Conservation (phyloP, 2,888 invertebrate genomes). For the Coelogynopora nodosa region DNA sequence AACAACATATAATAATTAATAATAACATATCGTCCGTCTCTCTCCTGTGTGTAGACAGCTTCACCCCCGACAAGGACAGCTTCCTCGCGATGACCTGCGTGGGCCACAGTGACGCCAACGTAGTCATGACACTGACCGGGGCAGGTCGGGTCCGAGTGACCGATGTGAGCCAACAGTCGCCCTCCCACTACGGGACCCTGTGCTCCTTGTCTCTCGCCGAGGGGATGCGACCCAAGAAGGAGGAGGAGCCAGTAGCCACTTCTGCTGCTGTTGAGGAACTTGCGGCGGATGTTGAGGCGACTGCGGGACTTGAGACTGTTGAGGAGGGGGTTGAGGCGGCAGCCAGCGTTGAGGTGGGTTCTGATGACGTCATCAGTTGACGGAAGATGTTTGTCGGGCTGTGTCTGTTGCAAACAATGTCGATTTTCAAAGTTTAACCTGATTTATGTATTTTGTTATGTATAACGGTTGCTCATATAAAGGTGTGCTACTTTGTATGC, state of each 20-base stretch:
- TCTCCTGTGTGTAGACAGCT: background rate
- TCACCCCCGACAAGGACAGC: conserved; percentile 11
- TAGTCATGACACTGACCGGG: background rate
- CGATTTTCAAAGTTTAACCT: too few species aligned
- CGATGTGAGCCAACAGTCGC: background rate
- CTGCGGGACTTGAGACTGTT: background rate
- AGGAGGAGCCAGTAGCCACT: background rate
- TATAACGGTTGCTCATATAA: too few species aligned
- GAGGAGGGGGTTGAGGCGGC: background rate
- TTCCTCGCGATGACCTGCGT: background rate
- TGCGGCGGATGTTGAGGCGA: background rate
- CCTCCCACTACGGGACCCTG: background rate
- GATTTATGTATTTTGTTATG: too few species aligned
- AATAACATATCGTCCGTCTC: too few species aligned
- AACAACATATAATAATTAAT: too few species aligned
- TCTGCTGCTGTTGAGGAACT: background rate
- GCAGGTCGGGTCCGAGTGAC: conserved; percentile 4
- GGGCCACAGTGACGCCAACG: background rate
- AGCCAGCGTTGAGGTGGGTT: too few species aligned
- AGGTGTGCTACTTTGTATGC: too few species aligned
- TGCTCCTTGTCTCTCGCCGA: background rate
- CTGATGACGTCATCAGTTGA: too few species aligned
- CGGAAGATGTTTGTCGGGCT: too few species aligned
- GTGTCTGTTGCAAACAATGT: too few species aligned
- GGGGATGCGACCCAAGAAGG: background rate